phyloP scores from a whole-genome alignment of 92 coral and sea anemone species.

The Palythoa heliodiscus region DNA sequence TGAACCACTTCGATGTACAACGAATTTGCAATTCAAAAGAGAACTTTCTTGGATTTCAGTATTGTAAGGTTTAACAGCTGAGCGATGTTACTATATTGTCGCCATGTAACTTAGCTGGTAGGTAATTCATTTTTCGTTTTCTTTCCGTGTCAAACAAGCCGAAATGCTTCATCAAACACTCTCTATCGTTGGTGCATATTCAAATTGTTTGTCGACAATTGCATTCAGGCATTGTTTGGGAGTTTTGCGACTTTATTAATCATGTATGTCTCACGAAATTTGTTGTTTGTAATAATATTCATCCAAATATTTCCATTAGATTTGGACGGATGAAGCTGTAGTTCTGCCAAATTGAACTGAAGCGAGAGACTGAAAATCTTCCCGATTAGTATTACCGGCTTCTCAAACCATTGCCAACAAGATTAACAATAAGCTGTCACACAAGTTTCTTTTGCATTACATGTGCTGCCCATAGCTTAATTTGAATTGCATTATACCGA shows the following conservation, averaged over 20 bases:
- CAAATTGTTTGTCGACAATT: conserved; percentile 53
- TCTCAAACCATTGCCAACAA: background rate
- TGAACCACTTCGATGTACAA: conserved; percentile 57
- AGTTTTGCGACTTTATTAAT: conserved; percentile 37
- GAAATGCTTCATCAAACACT: background rate
- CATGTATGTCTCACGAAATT: conserved; percentile 9
- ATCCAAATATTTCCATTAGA: conserved; percentile 42
- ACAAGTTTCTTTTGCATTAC: background rate
- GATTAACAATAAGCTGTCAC: background rate
- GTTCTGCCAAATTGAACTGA: background rate
- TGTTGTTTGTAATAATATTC: conserved; percentile 28
- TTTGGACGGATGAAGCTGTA: conserved; percentile 10
- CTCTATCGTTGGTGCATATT: conserved; percentile 35
- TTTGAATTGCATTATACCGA: background rate
- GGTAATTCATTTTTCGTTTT: background rate
- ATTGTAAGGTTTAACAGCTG: background rate
- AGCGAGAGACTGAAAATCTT: conserved; percentile 23
- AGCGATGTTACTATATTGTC: conserved; percentile 12
- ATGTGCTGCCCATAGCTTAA: conserved; percentile 28
- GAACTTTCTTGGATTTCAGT: conserved; percentile 32
- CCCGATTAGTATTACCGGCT: background rate
- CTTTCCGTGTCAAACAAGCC: background rate
- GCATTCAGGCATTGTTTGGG: conserved; percentile 52
- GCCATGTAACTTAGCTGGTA: conserved; percentile 37
- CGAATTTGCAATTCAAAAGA: conserved; percentile 61